Evolutionary conservation across 2,888 invertebrate genomes (phyloP).

Genomic region (Agrochola lota): DNA sequence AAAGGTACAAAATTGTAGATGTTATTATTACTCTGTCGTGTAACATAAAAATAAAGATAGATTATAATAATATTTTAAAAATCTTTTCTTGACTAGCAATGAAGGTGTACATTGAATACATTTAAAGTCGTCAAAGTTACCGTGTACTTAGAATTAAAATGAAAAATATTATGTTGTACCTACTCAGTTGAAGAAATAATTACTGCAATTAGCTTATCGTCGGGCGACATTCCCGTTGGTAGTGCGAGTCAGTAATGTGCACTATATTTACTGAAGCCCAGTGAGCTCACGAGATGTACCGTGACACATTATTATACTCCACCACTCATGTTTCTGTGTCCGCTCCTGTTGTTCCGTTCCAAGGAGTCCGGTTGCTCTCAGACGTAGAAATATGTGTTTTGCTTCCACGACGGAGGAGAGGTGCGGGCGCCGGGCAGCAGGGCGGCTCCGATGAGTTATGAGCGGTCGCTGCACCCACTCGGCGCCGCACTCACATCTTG

Average conservation of each 20-base stretch:
- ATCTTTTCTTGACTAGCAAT: slow-evolving; percentile 35
- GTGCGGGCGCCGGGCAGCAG: slow-evolving; percentile 56
- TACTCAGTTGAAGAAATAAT: slow-evolving; percentile 38
- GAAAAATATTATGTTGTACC: slow-evolving; percentile 10
- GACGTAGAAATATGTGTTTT: slow-evolving; percentile 79
- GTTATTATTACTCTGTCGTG: slow-evolving; percentile 40
- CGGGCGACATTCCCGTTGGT: slow-evolving; percentile 13
- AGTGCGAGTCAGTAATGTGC: slow-evolving; percentile 21
- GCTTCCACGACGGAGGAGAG: slow-evolving; percentile 54
- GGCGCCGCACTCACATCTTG: slow-evolving; percentile 56
- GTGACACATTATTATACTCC: slow-evolving; percentile 58
- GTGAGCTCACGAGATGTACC: slow-evolving; percentile 47
- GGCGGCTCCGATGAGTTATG: slow-evolving; percentile 75
- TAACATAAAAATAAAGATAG: slow-evolving; percentile 23
- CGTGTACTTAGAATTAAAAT: slow-evolving; percentile 40
- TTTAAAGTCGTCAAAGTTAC: slow-evolving; percentile 37
- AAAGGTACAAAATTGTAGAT: slow-evolving; percentile 34
- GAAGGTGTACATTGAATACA: slow-evolving; percentile 45
- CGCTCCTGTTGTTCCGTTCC: slow-evolving; percentile 72
- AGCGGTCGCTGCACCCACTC: slow-evolving; percentile 65
- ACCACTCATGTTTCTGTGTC: slow-evolving; percentile 71
- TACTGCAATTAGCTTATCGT: slow-evolving; percentile 46
- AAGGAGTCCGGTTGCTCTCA: slow-evolving; percentile 69
- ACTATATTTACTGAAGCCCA: slow-evolving; percentile 46
- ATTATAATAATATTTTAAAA: slow-evolving; percentile 9